These are phyloP conservation scores for Clarias platycephalus DNA, from an alignment of 2,797 vertebrate genomes.

Conservation along the genomic window DNA sequence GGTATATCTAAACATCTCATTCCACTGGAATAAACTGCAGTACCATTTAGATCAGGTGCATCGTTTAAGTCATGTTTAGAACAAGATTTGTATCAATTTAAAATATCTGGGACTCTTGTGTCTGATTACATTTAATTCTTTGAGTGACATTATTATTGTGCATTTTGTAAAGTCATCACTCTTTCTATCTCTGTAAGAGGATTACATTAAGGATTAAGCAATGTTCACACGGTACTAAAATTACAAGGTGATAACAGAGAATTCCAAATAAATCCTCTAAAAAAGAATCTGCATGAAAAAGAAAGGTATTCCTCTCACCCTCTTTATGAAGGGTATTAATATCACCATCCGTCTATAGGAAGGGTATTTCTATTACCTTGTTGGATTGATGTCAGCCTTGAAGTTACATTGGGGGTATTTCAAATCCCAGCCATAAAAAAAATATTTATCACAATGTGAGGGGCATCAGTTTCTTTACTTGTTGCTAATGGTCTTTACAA, in stretches of 20 bases:
- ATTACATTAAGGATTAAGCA: not conserved
- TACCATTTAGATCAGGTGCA: not conserved
- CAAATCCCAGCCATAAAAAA: not conserved
- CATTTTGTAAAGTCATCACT: not conserved
- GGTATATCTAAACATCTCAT: slow-evolving; percentile 40
- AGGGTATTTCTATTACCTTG: no score
- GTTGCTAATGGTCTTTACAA: not conserved
- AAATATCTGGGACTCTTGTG: not conserved
- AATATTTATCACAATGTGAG: not conserved
- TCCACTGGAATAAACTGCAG: not conserved
- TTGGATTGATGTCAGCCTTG: not conserved
- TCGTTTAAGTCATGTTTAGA: not conserved
- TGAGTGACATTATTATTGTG: slow-evolving; percentile 20
- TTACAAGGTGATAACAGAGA: not conserved
- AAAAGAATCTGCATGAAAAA: not conserved
- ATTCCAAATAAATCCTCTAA: not conserved
- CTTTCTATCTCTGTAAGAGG: slow-evolving; percentile 13
- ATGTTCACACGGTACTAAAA: slow-evolving; percentile 20
- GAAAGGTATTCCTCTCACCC: not conserved
- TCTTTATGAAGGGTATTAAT: not conserved
- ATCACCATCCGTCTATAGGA: not conserved
- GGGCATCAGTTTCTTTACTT: not conserved
- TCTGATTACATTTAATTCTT: not conserved
- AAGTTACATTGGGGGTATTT: not conserved
- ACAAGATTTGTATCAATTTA: not conserved